Conservation (phyloP, 2,113 vertebrate genomes). For the Gambusia holbrooki region DNA sequence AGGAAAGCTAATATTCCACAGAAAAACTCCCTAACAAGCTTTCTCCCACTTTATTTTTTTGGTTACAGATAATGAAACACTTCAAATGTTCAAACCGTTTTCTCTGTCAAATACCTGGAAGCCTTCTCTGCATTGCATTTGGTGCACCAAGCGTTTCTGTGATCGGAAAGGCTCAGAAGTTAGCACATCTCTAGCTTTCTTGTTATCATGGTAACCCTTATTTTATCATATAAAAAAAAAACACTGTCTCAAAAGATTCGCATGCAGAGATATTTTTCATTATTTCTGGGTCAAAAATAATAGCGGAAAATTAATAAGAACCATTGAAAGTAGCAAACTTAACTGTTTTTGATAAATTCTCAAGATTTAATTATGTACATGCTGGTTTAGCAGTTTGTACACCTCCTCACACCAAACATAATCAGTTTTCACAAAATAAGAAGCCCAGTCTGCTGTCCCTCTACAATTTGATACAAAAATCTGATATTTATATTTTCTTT, state of each 20-base stretch:
- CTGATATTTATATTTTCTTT: no score
- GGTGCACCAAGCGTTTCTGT: neutral
- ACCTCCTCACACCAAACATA: no score
- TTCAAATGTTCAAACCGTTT: slow-evolving; percentile 52
- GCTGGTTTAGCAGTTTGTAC: no score
- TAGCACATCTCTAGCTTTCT: slow-evolving; percentile 1
- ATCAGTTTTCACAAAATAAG: no score
- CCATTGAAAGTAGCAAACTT: no score
- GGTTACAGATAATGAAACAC: slow-evolving; percentile 49
- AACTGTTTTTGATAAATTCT: no score
- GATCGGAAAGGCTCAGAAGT: neutral
- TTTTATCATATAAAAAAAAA: neutral
- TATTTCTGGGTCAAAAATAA: no score
- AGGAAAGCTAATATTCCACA: slow-evolving; percentile 51
- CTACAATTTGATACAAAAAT: no score
- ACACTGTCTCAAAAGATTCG: neutral
- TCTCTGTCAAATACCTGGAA: slow-evolving; percentile 41
- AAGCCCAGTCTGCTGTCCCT: no score
- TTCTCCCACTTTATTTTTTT: slow-evolving; percentile 12
- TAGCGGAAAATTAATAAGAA: no score
- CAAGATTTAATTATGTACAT: no score
- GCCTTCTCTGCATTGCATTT: neutral
- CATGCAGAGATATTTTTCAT: no score
- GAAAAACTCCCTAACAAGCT: slow-evolving; percentile 60
- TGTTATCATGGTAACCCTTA: neutral